Conservation (phyloP, 2,888 invertebrate genomes). For the Anorthoa munda region DNA sequence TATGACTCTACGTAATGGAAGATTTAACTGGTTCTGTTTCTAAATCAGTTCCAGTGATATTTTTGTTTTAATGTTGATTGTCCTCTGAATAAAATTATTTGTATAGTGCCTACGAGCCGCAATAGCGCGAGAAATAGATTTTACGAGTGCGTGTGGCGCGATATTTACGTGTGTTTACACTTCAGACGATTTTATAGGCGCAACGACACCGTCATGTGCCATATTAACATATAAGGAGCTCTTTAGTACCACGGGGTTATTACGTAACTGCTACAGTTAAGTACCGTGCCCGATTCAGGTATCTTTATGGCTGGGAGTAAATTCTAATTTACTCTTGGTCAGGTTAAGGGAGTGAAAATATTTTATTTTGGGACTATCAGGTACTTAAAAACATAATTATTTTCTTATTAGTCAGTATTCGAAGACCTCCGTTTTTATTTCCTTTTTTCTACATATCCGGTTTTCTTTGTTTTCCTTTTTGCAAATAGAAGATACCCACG, state of each 20-base stretch:
- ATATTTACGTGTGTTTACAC: slow-evolving; percentile 90
- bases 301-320: slow-evolving; percentile 56
- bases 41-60: slow-evolving; percentile 60
- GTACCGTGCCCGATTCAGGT: slow-evolving; percentile 56
- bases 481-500: neutral
- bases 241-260: slow-evolving; percentile 71
- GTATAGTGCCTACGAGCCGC: slow-evolving; percentile 79
- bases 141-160: slow-evolving; percentile 88
- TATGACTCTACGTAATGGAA: slow-evolving; percentile 37
- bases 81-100: slow-evolving; percentile 78
- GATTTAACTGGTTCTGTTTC: slow-evolving; percentile 51
- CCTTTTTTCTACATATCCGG: neutral
- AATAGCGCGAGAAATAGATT: slow-evolving; percentile 89
- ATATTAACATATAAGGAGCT: slow-evolving; percentile 82
- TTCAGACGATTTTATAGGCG: slow-evolving; percentile 89
- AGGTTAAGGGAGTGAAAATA: slow-evolving; percentile 24
- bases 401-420: neutral
- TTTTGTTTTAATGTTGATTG: slow-evolving; percentile 75
- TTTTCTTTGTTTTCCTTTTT: slow-evolving; percentile 1
- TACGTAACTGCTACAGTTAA: slow-evolving; percentile 63
- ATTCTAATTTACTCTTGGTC: slow-evolving; percentile 47
- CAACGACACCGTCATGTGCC: slow-evolving; percentile 87
- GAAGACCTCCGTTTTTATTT: neutral
- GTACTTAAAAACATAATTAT: neutral
- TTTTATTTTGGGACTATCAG: neutral